Conservation (phyloP, 2,888 invertebrate species). For the Choristoneura rosaceana region DNA sequence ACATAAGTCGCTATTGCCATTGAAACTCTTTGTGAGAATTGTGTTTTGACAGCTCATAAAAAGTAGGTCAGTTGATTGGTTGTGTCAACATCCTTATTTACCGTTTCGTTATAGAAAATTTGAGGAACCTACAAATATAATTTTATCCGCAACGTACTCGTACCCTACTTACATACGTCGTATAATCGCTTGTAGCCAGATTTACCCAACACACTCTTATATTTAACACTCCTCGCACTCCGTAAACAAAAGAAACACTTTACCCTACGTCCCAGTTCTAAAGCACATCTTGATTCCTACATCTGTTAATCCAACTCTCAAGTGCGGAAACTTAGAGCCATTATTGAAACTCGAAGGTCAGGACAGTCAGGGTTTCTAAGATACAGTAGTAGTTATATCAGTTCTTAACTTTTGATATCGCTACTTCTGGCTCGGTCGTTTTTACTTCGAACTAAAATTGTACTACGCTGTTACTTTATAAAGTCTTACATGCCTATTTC, state of each 20-base stretch:
- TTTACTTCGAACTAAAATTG: no score
- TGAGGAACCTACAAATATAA: no score
- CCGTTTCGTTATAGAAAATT: no score
- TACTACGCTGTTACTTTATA: no score
- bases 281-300: constrained; percentile 5
- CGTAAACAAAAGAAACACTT: background rate
- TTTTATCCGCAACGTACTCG: no score
- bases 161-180: no score
- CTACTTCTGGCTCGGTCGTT: background rate
- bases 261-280: background rate
- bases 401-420: background rate
- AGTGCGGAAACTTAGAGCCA: background rate
- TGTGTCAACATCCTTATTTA: no score
- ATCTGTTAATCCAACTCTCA: constrained; percentile 3
- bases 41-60: no score
- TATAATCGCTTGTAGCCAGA: background rate
- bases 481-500: no score
- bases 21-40: no score
- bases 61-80: no score
- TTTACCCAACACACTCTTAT: background rate
- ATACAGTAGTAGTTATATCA: background rate
- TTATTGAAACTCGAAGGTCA: constrained; percentile 2
- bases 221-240: background rate
- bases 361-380: background rate
- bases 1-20: no score